A percentile compares a stretch with the other conserved stretches of the same genome.
These are phyloP conservation scores for Atta texana DNA, from an alignment of 1,140 invertebrate genomes.

Conservation along the genomic window DNA sequence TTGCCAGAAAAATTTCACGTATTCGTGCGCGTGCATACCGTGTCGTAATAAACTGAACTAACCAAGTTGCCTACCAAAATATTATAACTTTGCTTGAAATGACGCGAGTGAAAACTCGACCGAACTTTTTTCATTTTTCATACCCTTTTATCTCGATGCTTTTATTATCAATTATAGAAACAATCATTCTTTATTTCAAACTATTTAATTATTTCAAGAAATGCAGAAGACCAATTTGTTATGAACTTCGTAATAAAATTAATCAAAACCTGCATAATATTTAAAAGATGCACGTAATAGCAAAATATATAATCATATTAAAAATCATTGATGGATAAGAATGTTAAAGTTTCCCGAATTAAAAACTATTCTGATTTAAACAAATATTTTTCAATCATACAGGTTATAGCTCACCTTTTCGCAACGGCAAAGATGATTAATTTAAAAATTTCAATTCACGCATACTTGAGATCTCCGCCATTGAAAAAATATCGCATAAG, in stretches of 20 bases:
- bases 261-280: neutral
- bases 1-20: conserved; percentile 35
- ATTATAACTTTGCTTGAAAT: conserved; percentile 46
- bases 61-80: neutral
- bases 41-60: conserved; percentile 29
- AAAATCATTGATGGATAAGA: neutral
- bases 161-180: conserved; percentile 22
- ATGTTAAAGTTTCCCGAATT: neutral
- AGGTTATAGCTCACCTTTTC: neutral
- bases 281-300: neutral
- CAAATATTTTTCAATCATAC: neutral
- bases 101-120: neutral
- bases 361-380: neutral
- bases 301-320: conserved; percentile 1
- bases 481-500: conserved; percentile 30
- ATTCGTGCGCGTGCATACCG: neutral
- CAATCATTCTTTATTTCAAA: neutral
- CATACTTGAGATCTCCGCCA: neutral
- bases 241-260: neutral
- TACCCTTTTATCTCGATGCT: neutral
- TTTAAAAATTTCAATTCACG: neutral
- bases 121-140: neutral
- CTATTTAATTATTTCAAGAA: neutral
- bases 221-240: neutral
- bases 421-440: neutral